Evolutionary conservation across 1,140 invertebrate species (phyloP).

Genomic region (Zelostemma sp.): DNA sequence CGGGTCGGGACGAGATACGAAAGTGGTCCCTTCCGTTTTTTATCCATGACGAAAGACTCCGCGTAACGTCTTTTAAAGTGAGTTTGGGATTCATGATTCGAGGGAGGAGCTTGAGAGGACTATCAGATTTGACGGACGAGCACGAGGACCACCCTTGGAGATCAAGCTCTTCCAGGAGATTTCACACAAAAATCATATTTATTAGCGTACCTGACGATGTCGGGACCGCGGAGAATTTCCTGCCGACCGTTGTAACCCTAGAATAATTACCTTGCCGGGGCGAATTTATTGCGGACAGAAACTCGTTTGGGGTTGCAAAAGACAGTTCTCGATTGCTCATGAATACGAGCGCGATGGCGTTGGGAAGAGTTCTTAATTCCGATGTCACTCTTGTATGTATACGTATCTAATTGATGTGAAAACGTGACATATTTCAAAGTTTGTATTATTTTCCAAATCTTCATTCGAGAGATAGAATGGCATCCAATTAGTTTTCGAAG

Average conservation of each 20-base stretch:
- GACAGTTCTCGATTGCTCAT: constrained; percentile 48
- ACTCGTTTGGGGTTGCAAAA: constrained; percentile 54
- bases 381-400: constrained; percentile 4
- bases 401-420: neutral
- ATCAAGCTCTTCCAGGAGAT: constrained; percentile 58
- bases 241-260: constrained; percentile 39
- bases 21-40: constrained; percentile 14
- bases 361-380: constrained; percentile 16
- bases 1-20: neutral
- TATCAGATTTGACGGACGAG: constrained; percentile 63
- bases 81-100: constrained; percentile 40
- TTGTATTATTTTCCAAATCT: too few relatives aligned
- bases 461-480: too few relatives aligned
- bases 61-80: constrained; percentile 27
- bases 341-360: constrained; percentile 30
- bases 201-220: constrained; percentile 57
- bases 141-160: constrained; percentile 64
- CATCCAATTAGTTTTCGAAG: too few relatives aligned
- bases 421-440: neutral
- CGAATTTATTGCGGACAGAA: constrained; percentile 58
- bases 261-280: constrained; percentile 61
- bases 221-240: constrained; percentile 31
- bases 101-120: constrained; percentile 54
- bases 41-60: constrained; percentile 54
- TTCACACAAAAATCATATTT: constrained; percentile 67